Percentiles rank a stretch among this genome's conserved stretches.
These are phyloP conservation scores for Cebidichthys violaceus DNA, from an alignment of 2,113 vertebrate genomes.

Conservation along the genomic window DNA sequence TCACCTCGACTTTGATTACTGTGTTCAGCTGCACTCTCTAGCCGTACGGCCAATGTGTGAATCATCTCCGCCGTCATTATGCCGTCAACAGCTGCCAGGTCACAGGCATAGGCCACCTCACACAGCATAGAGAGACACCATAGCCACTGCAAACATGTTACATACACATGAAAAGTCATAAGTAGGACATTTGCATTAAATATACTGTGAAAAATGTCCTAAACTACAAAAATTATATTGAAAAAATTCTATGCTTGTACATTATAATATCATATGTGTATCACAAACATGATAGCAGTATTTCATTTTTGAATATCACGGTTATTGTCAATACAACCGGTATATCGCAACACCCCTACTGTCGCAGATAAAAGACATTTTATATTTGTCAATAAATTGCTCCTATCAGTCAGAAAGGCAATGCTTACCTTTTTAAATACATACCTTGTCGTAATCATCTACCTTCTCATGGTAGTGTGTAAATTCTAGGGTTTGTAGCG, in stretches of 20 bases:
- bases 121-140: constrained; percentile 87
- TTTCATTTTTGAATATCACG: not conserved
- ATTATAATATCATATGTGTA: too few relatives aligned
- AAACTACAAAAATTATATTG: not conserved
- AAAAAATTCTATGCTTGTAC: not conserved
- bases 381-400: constrained; percentile 8
- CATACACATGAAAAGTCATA: not conserved
- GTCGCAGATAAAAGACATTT: not conserved
- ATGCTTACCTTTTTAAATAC: not conserved
- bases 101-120: constrained; percentile 85
- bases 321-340: not conserved
- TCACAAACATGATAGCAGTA: too few relatives aligned
- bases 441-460: constrained; percentile 82
- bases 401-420: not conserved
- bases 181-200: not conserved
- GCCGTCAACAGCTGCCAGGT: constrained; percentile 77
- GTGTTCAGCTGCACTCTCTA: constrained; percentile 84
- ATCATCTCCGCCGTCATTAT: constrained; percentile 86
- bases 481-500: constrained; percentile 69
- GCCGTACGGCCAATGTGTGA: constrained; percentile 78
- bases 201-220: not conserved
- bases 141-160: constrained; percentile 86
- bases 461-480: constrained; percentile 75
- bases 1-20: constrained; percentile 28
- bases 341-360: not conserved